Evolutionary conservation across 53 echinoderm and acorn worm genomes (phyloP), one percentile per base, ranked within the genome.

Genomic region (Actinopyga echinites): DNA sequence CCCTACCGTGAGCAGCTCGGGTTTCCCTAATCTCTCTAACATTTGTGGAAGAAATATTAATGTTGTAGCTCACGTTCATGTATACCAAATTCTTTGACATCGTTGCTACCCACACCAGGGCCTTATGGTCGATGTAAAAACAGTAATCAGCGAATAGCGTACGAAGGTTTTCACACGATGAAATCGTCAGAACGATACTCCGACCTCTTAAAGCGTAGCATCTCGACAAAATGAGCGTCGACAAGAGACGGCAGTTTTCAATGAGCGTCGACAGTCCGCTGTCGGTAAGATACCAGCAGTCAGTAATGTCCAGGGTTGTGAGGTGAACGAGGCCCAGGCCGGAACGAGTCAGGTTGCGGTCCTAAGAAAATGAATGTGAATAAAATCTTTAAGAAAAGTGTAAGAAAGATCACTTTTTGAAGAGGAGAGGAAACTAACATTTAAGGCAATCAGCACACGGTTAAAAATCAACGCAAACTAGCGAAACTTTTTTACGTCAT

Each of bases 51-150:
- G 90, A 56, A 56, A 86, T 82, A 22, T 86, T 86, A 30, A 86
- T 75, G 83, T 90, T 90, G 78, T 64, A 68, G 80, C 90, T 90
- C 42, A 90, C 64, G 49, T 90, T 86, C 21, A 90, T 64, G 35
- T 86, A 52, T 17, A 64, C 61, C 1, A 90, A 57, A 15, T 38
- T 61, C 64, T 73, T 61, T 26, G 86, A 82, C 55, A 64, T 33
- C 7, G 86, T 65, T 2, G 86, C 86, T 13, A 90, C 67, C 57
- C 82, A 90, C 64, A 85, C 79, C 2, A 90, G 30, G 45, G 90
- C 75, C 30, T 90, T 86, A 15, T 82, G 57, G 83, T 90, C 90
- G 3, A 90, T 30, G 19, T 74, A 73, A 63, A 86, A 86, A 59
- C 90, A 90, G 59, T 85, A 58, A 13, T 74, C 40, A 45, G 44